Conservation (phyloP, 2,888 invertebrate species). For the Agrochola macilenta region DNA sequence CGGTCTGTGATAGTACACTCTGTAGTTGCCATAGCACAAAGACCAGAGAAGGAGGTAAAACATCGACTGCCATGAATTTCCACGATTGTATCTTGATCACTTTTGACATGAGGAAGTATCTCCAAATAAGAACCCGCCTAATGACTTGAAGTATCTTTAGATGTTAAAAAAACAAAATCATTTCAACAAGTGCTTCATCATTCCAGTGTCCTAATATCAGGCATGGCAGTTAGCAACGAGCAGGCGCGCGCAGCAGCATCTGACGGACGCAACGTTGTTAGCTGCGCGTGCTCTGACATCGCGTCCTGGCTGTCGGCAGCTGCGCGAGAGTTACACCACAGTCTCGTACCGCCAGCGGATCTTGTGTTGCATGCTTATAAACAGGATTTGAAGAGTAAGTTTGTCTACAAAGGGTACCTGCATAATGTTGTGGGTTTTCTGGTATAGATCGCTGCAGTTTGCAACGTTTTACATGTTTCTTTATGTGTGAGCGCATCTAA, state of each 20-base stretch:
- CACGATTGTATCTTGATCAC: background rate
- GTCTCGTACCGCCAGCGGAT: conserved; percentile 84
- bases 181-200: background rate
- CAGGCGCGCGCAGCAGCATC: conserved; percentile 80
- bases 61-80: background rate
- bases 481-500: too few species aligned
- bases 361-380: conserved; percentile 83
- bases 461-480: too few species aligned
- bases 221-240: conserved; percentile 87
- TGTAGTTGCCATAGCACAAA: background rate
- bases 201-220: conserved; percentile 81
- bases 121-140: too few species aligned
- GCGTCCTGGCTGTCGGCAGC: conserved; percentile 84
- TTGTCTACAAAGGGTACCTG: background rate
- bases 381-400: conserved; percentile 84
- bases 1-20: background rate
- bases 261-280: conserved; percentile 79
- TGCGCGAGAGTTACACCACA: conserved; percentile 83
- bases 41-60: background rate
- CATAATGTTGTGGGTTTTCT: background rate
- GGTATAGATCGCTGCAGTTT: background rate
- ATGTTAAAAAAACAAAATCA: background rate
- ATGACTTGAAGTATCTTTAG: background rate
- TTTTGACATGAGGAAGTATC: background rate
- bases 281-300: conserved; percentile 84